Conservation (phyloP, 2,113 vertebrate species). For the Dendrocopos noguchii region DNA sequence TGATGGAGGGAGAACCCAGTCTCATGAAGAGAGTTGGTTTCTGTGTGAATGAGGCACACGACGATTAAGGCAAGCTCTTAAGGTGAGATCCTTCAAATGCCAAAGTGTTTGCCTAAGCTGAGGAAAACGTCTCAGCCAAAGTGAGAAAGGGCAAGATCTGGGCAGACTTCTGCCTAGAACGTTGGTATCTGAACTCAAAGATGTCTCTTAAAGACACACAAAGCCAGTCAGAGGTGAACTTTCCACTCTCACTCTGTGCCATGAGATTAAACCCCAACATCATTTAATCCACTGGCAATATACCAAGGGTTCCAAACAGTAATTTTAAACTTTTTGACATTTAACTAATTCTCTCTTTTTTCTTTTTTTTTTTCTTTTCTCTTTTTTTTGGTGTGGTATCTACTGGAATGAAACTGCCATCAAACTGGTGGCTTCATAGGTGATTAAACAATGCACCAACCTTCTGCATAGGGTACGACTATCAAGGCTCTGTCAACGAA, state of each 20-base stretch:
- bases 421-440: slow-evolving; percentile 60
- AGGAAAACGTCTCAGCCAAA: neutral
- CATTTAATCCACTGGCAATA: slow-evolving; percentile 57
- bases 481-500: slow-evolving; percentile 99
- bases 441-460: slow-evolving; percentile 88
- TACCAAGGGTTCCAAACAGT: slow-evolving; percentile 82
- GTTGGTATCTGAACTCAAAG: neutral
- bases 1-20: slow-evolving; percentile 14
- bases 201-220: neutral
- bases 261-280: neutral
- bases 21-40: slow-evolving; percentile 18
- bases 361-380: neutral
- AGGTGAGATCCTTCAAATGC: neutral
- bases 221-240: neutral
- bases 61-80: neutral
- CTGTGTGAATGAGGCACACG: neutral
- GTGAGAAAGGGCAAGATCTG: neutral
- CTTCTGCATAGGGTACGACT: slow-evolving; percentile 98
- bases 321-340: neutral
- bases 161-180: slow-evolving; percentile 25
- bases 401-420: slow-evolving; percentile 66
- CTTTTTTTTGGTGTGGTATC: slow-evolving; percentile 50
- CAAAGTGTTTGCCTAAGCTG: neutral
- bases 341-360: slow-evolving; percentile 47
- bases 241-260: neutral